phyloP scores from a whole-genome alignment of 2,888 invertebrate genomes.

The Xanthorhoe spadicearia region DNA sequence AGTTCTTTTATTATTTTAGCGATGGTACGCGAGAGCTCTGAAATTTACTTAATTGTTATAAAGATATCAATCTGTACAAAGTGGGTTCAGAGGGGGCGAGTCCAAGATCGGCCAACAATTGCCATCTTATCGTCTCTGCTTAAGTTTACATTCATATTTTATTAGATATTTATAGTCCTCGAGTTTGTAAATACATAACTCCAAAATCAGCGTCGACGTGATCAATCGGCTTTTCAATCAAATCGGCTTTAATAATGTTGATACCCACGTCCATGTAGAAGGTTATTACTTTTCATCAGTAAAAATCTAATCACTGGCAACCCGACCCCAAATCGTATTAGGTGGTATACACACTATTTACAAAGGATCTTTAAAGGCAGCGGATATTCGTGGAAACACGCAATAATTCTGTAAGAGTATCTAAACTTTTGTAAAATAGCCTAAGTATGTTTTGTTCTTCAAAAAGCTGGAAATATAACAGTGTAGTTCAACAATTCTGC shows the following conservation, averaged over 20 bases:
- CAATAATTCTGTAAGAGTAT: conserved; percentile 26
- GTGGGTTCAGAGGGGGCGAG: conserved; percentile 51
- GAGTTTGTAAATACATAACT: conserved; percentile 30
- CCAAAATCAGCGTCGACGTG: conserved; percentile 26
- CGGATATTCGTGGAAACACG: conserved; percentile 24
- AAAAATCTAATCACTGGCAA: conserved; percentile 41
- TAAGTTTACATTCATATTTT: conserved; percentile 44
- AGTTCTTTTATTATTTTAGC: conserved; percentile 70
- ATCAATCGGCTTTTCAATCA: conserved; percentile 41
- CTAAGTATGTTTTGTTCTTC: neutral
- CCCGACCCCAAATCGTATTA: conserved; percentile 37
- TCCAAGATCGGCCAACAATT: conserved; percentile 56
- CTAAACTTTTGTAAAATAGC: conserved; percentile 27
- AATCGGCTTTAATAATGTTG: conserved; percentile 41
- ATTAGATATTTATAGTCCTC: conserved; percentile 32
- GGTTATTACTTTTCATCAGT: conserved; percentile 38
- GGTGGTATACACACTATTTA: conserved; percentile 34
- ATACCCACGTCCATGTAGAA: conserved; percentile 27
- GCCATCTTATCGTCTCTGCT: conserved; percentile 51
- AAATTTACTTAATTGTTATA: conserved; percentile 77
- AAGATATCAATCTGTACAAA: conserved; percentile 73
- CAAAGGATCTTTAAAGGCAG: conserved; percentile 38
- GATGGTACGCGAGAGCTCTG: conserved; percentile 66
- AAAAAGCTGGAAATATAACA: neutral
- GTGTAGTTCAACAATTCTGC: neutral